Evolutionary conservation across 2,113 vertebrate genomes (phyloP).

Genomic region (Neotragus pygmaeus): DNA sequence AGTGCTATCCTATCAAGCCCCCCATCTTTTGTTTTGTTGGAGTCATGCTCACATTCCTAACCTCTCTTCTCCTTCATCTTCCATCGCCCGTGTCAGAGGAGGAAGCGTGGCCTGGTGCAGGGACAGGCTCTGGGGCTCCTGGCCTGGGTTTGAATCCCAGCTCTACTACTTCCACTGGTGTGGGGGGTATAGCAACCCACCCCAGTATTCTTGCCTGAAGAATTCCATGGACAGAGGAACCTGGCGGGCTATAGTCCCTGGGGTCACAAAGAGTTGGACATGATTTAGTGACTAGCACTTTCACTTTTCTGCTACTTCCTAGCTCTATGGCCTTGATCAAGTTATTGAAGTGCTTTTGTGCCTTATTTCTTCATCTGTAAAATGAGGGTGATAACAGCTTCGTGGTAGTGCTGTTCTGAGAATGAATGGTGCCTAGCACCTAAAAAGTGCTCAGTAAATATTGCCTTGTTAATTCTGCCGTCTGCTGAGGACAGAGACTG

Average conservation of each 20-base stretch:
- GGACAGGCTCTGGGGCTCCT: not conserved
- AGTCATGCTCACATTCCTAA: rapidly evolving
- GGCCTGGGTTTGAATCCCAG: not conserved
- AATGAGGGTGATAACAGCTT: not conserved
- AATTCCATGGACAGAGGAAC: not conserved
- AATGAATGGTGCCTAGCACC: not conserved
- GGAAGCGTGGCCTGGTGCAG: not conserved
- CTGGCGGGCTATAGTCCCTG: not conserved
- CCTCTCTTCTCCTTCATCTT: not conserved
- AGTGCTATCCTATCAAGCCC: not conserved
- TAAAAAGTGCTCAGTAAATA: not conserved
- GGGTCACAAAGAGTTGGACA: not conserved
- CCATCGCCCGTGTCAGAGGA: not conserved
- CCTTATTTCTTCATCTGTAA: not conserved
- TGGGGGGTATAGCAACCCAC: not conserved
- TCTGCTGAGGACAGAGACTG: not conserved
- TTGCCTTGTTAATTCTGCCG: not conserved
- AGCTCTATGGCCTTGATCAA: not conserved
- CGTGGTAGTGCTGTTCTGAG: not conserved
- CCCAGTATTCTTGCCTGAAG: not conserved
- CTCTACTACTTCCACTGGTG: not conserved
- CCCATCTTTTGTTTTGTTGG: not conserved
- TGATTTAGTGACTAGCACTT: not conserved
- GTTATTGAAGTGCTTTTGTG: too few species aligned
- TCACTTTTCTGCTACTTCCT: not conserved